Conservation (phyloP, 2,797 vertebrate genomes). For the Cuniculus paca region DNA sequence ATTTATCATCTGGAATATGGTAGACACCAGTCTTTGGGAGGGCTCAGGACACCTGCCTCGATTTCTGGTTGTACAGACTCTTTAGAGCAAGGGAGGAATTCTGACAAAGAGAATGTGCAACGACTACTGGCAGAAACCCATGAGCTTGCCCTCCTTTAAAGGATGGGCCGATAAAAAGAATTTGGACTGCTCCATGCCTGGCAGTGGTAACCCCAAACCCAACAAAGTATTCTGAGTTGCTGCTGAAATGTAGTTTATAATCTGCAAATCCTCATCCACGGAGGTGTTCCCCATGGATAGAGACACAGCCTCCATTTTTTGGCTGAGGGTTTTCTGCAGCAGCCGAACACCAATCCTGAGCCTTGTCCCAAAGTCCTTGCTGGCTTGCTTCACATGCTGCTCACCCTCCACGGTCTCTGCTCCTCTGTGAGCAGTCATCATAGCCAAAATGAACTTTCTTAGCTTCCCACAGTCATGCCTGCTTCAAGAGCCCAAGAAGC, state of each 20-base stretch:
- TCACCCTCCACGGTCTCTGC: neutral
- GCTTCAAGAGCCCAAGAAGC: neutral
- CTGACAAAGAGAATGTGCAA: neutral
- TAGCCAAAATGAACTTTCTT: neutral
- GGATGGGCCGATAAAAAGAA: neutral
- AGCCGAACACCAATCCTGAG: neutral
- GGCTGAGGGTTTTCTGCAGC: neutral
- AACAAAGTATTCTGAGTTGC: neutral
- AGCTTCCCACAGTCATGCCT: neutral
- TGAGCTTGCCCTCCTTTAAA: neutral
- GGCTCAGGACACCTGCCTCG: neutral
- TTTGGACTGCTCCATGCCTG: neutral
- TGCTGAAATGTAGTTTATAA: neutral
- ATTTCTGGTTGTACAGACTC: neutral
- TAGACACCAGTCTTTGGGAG: neutral
- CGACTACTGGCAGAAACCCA: neutral
- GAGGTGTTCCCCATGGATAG: neutral
- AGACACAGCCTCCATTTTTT: neutral
- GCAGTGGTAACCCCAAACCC: neutral
- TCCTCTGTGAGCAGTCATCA: neutral
- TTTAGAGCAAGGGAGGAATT: neutral
- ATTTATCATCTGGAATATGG: constrained; percentile 16
- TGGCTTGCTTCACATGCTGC: neutral
- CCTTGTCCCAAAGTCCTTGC: neutral
- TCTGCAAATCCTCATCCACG: neutral